These are phyloP conservation scores for Sesia bembeciformis DNA, from an alignment of 2,888 invertebrate genomes.

Conservation along the genomic window DNA sequence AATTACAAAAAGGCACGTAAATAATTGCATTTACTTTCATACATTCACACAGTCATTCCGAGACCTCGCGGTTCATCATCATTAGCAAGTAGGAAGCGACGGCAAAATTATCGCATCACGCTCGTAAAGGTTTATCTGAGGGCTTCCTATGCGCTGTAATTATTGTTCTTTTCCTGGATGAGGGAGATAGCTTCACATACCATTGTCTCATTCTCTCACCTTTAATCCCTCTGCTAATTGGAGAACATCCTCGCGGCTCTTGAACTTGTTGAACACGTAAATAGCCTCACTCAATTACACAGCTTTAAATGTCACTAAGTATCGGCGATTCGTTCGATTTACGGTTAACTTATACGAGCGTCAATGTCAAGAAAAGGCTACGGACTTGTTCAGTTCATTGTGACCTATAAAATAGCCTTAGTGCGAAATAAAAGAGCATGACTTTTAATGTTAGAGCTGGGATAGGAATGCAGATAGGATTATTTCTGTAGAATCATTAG, in stretches of 20 bases:
- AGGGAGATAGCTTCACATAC: background rate
- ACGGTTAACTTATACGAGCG: background rate
- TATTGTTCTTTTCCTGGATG: background rate
- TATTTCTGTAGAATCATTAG: conserved; percentile 7
- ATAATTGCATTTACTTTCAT: background rate
- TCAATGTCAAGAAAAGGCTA: background rate
- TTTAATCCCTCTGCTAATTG: conserved; percentile 6
- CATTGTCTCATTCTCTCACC: background rate
- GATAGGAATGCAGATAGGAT: conserved; percentile 2
- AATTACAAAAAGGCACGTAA: background rate
- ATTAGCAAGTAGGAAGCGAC: conserved; percentile 27
- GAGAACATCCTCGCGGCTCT: conserved; percentile 4
- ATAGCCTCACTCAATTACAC: conserved; percentile 21
- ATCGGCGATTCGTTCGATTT: conserved; percentile 6
- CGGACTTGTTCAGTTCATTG: background rate
- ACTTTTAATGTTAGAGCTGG: background rate
- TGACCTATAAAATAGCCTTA: background rate
- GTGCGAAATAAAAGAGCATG: background rate
- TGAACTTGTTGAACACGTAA: conserved; percentile 8
- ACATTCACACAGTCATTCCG: background rate
- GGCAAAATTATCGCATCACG: background rate
- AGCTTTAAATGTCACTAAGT: conserved; percentile 24
- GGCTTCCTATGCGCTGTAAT: conserved; percentile 8
- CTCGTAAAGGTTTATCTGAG: background rate
- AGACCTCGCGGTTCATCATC: conserved; percentile 12